Conservation (phyloP, 2,113 vertebrate species). For the Mesitornis unicolor region DNA sequence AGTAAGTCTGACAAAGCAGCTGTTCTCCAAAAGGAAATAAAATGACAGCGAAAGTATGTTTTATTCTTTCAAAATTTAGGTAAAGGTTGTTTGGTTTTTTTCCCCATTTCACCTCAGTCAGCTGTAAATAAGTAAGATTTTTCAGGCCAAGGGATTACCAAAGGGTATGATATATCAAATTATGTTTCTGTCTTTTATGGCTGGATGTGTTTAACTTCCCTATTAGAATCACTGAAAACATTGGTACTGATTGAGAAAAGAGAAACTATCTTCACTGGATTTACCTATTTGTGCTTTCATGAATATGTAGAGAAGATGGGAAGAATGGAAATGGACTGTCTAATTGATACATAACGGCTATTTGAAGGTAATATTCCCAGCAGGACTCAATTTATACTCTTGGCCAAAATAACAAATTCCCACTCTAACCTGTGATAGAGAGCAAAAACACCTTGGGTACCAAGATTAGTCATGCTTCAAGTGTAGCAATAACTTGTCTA, state of each 20-base stretch:
- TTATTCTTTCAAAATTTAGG: neutral
- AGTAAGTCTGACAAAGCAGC: neutral
- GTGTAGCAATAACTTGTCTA: neutral
- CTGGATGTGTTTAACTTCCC: neutral
- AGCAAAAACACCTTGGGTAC: neutral
- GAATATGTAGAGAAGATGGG: neutral
- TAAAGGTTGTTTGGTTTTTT: neutral
- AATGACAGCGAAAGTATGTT: fast-evolving
- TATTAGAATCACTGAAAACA: neutral
- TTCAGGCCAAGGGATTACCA: neutral
- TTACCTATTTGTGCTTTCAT: neutral
- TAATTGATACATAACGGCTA: neutral
- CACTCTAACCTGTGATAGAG: neutral
- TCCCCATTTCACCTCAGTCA: neutral
- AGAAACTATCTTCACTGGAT: neutral
- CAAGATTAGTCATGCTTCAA: neutral
- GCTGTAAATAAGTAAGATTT: neutral
- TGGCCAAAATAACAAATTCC: neutral
- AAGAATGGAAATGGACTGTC: neutral
- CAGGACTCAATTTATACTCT: neutral
- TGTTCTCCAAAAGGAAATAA: neutral
- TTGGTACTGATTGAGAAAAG: neutral
- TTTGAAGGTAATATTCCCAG: neutral
- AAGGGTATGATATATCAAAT: neutral
- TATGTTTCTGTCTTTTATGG: neutral